phyloP scores from a whole-genome alignment of 2,797 vertebrate genomes.

The Tadarida brasiliensis region DNA sequence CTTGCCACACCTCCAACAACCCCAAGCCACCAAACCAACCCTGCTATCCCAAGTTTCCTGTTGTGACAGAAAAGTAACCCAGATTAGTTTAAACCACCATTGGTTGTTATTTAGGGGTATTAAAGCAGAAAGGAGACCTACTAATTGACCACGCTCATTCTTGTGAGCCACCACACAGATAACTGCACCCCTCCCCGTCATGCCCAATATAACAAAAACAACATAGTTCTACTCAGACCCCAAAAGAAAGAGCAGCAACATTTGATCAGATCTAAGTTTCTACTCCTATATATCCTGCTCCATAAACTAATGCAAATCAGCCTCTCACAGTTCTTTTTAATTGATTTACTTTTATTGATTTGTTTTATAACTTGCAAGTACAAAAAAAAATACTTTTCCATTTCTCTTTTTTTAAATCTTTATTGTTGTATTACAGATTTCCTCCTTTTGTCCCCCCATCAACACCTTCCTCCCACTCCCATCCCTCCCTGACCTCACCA shows the following conservation, averaged over 20 bases:
- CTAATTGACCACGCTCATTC: background rate
- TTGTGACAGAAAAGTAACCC: background rate
- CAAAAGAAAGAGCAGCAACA: background rate
- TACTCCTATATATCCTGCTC: background rate
- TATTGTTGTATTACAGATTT: too few species aligned
- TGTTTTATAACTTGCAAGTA: too few species aligned
- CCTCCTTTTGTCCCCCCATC: too few species aligned
- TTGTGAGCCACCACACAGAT: background rate
- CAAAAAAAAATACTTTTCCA: too few species aligned
- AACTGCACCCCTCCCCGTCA: background rate
- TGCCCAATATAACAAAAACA: background rate
- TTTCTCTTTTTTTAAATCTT: too few species aligned
- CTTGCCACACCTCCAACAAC: background rate
- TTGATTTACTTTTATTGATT: too few species aligned
- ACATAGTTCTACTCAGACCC: background rate
- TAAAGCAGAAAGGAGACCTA: background rate
- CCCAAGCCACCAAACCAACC: background rate
- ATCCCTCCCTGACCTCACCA: too few species aligned
- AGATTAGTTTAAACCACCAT: background rate
- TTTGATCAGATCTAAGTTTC: background rate
- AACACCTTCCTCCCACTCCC: too few species aligned
- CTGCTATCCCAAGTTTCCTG: background rate
- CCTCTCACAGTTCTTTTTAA: background rate
- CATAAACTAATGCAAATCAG: background rate
- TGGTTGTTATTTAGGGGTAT: background rate